Percentiles rank a stretch among this genome's conserved stretches.
Evolutionary conservation across 2,797 vertebrate genomes (phyloP).

Genomic region (Microctenopoma steveboyesi): DNA sequence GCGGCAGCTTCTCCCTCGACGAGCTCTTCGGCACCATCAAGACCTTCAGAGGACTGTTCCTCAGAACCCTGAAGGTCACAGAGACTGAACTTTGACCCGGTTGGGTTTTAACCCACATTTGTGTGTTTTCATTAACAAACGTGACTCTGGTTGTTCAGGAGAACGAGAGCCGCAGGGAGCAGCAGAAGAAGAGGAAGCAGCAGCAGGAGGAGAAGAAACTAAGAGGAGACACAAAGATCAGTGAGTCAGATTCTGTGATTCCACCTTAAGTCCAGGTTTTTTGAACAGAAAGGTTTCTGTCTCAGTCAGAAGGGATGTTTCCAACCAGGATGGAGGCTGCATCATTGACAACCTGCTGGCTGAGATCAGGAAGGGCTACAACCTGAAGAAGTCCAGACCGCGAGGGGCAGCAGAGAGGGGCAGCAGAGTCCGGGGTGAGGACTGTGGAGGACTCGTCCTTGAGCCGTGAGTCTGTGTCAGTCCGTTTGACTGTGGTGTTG

Average conservation of each 20-base stretch:
- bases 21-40: constrained; percentile 87
- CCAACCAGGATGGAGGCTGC: constrained; percentile 84
- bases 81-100: too few species aligned
- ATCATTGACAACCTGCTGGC: constrained; percentile 90
- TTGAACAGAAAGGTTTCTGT: not conserved
- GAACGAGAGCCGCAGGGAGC: constrained; percentile 86
- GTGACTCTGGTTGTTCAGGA: constrained; percentile 67
- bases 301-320: constrained; percentile 81
- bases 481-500: not conserved
- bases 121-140: too few species aligned
- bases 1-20: constrained; percentile 83
- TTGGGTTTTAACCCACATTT: too few species aligned
- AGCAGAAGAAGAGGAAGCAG: constrained; percentile 84
- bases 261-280: constrained; percentile 1
- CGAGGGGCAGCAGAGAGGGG: constrained; percentile 47
- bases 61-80: constrained; percentile 82
- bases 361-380: constrained; percentile 89
- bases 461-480: not conserved
- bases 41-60: constrained; percentile 87
- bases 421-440: constrained; percentile 76
- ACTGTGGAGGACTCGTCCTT: not conserved
- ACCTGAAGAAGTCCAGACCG: constrained; percentile 85
- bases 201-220: constrained; percentile 84
- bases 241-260: constrained; percentile 74
- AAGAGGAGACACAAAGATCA: constrained; percentile 81